Evolutionary conservation across 2,797 vertebrate species (phyloP), one percentile per base, ranked within the genome.

Genomic region (Sebastes flavidus): DNA sequence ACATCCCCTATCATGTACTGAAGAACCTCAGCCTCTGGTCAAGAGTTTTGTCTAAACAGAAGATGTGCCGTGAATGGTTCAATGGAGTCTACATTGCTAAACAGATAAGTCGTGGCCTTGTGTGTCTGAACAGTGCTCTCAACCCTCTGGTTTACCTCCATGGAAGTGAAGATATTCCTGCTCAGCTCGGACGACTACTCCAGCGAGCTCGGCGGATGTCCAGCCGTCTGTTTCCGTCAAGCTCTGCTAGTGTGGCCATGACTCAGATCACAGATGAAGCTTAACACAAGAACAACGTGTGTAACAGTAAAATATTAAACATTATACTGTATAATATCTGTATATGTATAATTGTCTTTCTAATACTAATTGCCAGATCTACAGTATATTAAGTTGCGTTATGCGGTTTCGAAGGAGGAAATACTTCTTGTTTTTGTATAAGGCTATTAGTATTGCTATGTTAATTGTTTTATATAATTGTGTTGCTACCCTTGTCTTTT

Each of bases 91-190:
- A n/a, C 34, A 0, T 95, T 14, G 92, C 89, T 34, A 95, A 95
- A 77, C 96, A 96, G 83, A 90, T 96, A 34, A 94, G 95, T 29
- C 92, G 96, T 8, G 96, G 93, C 4, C 80, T 97, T 74, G 96
- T 94, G 67, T 94, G 95, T 88, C 88, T 97, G 77, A 97, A 97
- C 90, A 96, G 96, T 9, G 95, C 92, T 56, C 89, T 97, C 67
- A 97, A 97, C 71, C 96, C 96, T 1, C 81, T 97, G 65, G 88
- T 97, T 75, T 97, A 97, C 1, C 78, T 97, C 34, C 84, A 95
- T 42, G 92, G 87, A 36, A 91, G 80, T 3, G 89, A 95, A 25
- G 69, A 94, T 46, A 73, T 95, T 65, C 3, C 72, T 11, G 60
- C 0, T 54, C 54, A 58, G 69, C 10, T 91, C 22, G 34, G 65